phyloP scores from a whole-genome alignment of 2,888 invertebrate genomes.

The Dynastes maya region DNA sequence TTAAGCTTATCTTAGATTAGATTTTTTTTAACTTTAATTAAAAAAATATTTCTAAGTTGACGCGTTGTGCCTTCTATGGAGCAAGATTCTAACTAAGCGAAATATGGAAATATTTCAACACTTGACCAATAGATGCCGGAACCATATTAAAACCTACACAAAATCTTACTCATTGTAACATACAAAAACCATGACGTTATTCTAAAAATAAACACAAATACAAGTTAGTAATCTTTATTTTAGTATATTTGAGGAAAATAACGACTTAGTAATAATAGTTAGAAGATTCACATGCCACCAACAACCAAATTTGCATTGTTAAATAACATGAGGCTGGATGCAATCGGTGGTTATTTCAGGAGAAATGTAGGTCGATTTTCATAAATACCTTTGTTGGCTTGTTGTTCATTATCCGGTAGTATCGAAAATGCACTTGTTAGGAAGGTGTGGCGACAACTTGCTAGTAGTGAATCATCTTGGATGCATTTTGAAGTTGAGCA shows the following conservation, averaged over 20 bases:
- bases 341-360: not conserved
- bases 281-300: not conserved
- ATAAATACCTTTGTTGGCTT: no score
- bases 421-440: not conserved
- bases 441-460: not conserved
- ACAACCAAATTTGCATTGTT: not conserved
- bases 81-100: no score
- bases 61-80: no score
- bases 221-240: not conserved
- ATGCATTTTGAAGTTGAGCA: conserved; percentile 5
- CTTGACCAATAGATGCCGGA: not conserved
- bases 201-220: conserved; percentile 9
- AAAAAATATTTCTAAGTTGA: no score
- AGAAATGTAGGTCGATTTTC: no score
- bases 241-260: not conserved
- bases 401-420: not conserved
- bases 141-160: not conserved
- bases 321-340: not conserved
- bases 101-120: no score
- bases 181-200: not conserved
- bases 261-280: not conserved
- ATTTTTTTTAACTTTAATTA: no score
- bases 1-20: no score
- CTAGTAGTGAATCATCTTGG: not conserved
- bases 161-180: not conserved